A percentile compares a stretch with the other conserved stretches of the same genome.
These are phyloP conservation scores for Dipodomys stephensi DNA, from an alignment of 2,113 vertebrate genomes.

Conservation along the genomic window DNA sequence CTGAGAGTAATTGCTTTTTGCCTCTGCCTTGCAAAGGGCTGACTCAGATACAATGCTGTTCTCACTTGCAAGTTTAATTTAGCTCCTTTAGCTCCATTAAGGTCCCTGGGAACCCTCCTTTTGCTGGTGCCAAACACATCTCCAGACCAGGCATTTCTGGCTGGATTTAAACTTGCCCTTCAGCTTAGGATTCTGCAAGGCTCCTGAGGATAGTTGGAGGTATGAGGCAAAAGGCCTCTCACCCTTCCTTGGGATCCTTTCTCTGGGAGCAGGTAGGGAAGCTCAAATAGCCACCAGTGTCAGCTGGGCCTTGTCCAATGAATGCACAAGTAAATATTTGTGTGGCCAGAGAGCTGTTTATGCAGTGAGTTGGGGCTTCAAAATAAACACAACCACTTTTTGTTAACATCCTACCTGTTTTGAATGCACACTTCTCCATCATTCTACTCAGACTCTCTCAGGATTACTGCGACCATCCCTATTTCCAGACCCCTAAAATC, in stretches of 20 bases:
- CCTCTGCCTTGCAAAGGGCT: conserved; percentile 52
- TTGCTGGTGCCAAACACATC: conserved; percentile 51
- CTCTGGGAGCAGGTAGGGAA: not conserved
- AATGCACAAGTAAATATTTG: not conserved
- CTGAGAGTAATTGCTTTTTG: conserved; percentile 68
- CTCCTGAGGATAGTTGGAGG: not conserved
- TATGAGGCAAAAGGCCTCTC: not conserved
- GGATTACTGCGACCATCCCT: not conserved
- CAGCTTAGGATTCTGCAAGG: conserved; percentile 22
- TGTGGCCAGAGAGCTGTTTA: conserved; percentile 11
- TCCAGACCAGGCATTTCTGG: conserved; percentile 22
- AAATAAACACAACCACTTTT: not conserved
- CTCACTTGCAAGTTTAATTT: conserved; percentile 72
- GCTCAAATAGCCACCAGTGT: conserved; percentile 69
- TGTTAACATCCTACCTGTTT: not conserved
- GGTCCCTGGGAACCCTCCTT: conserved; percentile 58
- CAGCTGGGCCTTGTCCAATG: conserved; percentile 73
- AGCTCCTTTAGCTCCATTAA: conserved; percentile 72
- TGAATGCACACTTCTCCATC: not conserved
- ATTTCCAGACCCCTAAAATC: not conserved
- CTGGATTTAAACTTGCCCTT: conserved; percentile 74
- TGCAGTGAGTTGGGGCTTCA: not conserved
- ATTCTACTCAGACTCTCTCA: not conserved
- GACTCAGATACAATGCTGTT: conserved; percentile 59
- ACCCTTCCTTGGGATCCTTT: not conserved